Percentiles rank a stretch among this genome's conserved stretches.
Evolutionary conservation across 2,113 vertebrate species (phyloP).

Genomic region (Ifrita kowaldi): DNA sequence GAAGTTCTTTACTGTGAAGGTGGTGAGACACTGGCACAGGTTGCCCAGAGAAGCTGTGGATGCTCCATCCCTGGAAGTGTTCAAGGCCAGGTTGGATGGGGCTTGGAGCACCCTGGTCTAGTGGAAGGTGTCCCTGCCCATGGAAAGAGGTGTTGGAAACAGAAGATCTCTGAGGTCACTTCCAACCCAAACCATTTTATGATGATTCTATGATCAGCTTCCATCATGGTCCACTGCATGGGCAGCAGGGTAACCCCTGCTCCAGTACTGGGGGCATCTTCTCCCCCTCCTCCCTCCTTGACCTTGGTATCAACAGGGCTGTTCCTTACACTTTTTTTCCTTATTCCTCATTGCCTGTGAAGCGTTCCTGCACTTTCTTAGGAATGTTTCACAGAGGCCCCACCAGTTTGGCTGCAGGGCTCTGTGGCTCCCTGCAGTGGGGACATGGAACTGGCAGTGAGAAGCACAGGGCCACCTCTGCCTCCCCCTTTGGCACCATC

Average conservation of each 20-base stretch:
- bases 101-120: neutral
- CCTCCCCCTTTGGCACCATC: neutral
- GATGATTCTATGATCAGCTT: neutral
- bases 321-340: neutral
- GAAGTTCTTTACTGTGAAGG: neutral
- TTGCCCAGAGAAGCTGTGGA: neutral
- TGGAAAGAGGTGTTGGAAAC: neutral
- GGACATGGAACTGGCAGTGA: neutral
- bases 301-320: rapidly evolving
- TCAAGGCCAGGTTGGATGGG: neutral
- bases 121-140: neutral
- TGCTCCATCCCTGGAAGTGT: neutral
- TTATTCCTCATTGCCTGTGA: neutral
- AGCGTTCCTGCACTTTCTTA: neutral
- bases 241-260: neutral
- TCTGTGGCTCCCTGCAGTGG: neutral
- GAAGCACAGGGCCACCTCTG: neutral
- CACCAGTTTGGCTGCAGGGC: rapidly evolving
- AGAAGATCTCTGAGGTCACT: neutral
- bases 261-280: neutral
- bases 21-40: neutral
- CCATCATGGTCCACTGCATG: neutral
- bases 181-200: neutral
- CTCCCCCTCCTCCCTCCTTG: neutral
- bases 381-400: neutral